These are phyloP conservation scores for Aporophyla lueneburgensis DNA, from an alignment of 2,888 invertebrate genomes.

Conservation along the genomic window DNA sequence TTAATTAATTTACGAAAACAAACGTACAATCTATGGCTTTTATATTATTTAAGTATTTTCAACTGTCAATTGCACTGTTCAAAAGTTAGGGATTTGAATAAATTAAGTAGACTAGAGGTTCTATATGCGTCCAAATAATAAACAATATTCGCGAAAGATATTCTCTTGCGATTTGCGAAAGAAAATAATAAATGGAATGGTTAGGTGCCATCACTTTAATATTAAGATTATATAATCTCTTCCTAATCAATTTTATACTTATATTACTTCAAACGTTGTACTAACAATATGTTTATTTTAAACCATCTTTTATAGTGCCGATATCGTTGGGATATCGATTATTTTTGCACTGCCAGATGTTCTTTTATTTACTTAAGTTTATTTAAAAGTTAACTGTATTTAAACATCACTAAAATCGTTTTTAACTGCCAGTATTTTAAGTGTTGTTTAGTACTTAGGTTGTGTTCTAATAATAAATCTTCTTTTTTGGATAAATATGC, in stretches of 20 bases:
- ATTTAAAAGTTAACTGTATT: slow-evolving; percentile 45
- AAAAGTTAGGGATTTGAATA: not conserved
- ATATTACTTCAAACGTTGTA: slow-evolving; percentile 15
- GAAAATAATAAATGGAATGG: slow-evolving; percentile 5
- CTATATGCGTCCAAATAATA: not conserved
- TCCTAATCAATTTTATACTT: slow-evolving; percentile 6
- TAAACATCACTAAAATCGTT: slow-evolving; percentile 60
- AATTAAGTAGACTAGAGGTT: not conserved
- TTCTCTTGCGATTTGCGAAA: not conserved
- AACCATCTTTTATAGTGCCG: not conserved
- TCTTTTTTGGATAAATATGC: slow-evolving; percentile 45
- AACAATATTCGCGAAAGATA: slow-evolving; percentile 1
- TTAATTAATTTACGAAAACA: slow-evolving; percentile 15
- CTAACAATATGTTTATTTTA: slow-evolving; percentile 14
- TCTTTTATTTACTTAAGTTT: slow-evolving; percentile 8
- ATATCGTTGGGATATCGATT: slow-evolving; percentile 1
- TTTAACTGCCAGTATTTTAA: slow-evolving; percentile 84
- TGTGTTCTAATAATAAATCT: slow-evolving; percentile 74
- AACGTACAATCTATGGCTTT: slow-evolving; percentile 24
- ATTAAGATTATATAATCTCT: slow-evolving; percentile 16
- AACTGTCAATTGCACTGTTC: slow-evolving; percentile 23
- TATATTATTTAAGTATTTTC: slow-evolving; percentile 1
- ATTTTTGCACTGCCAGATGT: slow-evolving; percentile 4
- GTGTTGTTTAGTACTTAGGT: slow-evolving; percentile 83
- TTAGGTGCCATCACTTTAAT: slow-evolving; percentile 29